Percentiles rank a stretch among this genome's conserved stretches.
These are phyloP conservation scores for Rhinella marina DNA, from an alignment of 2,797 vertebrate species.

Conservation along the genomic window DNA sequence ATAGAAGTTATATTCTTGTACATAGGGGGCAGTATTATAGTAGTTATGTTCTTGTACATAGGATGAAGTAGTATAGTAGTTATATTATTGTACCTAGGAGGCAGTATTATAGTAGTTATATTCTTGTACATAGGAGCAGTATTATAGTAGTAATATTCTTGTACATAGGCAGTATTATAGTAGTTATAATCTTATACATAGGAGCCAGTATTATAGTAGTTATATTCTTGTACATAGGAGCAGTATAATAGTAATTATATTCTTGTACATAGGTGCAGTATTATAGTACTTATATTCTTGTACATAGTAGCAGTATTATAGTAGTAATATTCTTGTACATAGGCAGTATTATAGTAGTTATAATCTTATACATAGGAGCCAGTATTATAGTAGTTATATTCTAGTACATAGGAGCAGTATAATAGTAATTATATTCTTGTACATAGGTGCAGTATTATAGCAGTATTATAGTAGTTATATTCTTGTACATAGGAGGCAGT, in stretches of 20 bases:
- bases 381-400: constrained; percentile 19
- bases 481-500: background rate
- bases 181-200: background rate
- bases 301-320: background rate
- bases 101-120: background rate
- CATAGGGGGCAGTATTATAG: too few species aligned
- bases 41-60: too few species aligned
- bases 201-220: background rate
- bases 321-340: constrained; percentile 2
- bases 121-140: background rate
- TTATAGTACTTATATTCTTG: background rate
- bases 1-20: too few species aligned
- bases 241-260: background rate
- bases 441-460: background rate
- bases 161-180: constrained; percentile 5
- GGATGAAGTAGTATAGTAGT: constrained; percentile 2
- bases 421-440: constrained; percentile 2
- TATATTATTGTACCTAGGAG: background rate
- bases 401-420: background rate
- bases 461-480: constrained; percentile 19
- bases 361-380: background rate
- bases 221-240: background rate
- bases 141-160: background rate
- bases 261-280: background rate
- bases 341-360: background rate